Base-by-base conservation (phyloP, 2,113 vertebrate genomes). In the Chionodraco myersi region DNA sequence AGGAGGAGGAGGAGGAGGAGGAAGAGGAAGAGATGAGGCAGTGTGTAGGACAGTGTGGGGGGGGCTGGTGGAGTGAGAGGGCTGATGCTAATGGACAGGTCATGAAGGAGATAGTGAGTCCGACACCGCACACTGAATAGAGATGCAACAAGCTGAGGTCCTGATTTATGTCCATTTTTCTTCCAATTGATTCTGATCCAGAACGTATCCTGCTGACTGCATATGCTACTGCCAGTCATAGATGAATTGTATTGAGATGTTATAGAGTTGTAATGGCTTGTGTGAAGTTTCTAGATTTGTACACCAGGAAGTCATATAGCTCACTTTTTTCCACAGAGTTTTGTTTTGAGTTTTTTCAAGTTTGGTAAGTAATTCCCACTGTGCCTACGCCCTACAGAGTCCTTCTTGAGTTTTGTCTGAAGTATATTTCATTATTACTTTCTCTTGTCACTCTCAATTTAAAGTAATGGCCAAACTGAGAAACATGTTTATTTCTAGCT, bases 1-100 rank as follows among this genome's bases (percentile, higher is more conserved):
- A 91, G 91, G 88, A 91, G 75, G 36, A 41, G 36, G 79, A 30
- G 93, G 85, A 87, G 85, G 89, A 85, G 82, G 86, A 92, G 92
- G 94, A 91, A 65, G 83, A 72, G 58, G 75, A 86, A 77, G 66
- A 79, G 64, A 76, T 83, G 79, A 90, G 85, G 56, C 72, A 48
- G 63, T 66, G 83, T 87, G 63, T 79, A 82, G 80, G 83, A 80
- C 82, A 3, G 60, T 86, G 86, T 30, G 90, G 75, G 92, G 89
- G 86, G 91, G 51, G 69, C 30, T 18, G 60, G 6, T 58, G 52
- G 63, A 76, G 71, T 54, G 45, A 26, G 72, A 81, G 78, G 56
- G 77, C 12, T 53, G 68, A 63, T 65, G 53, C 71, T 72, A 66
- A 85, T 73, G 81, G 65, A 59, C 69, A 74, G 70, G 67, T 82